Base-by-base conservation (phyloP, 35 echinoderm and acorn worm species). In the Lytechinus variegatus region DNA sequence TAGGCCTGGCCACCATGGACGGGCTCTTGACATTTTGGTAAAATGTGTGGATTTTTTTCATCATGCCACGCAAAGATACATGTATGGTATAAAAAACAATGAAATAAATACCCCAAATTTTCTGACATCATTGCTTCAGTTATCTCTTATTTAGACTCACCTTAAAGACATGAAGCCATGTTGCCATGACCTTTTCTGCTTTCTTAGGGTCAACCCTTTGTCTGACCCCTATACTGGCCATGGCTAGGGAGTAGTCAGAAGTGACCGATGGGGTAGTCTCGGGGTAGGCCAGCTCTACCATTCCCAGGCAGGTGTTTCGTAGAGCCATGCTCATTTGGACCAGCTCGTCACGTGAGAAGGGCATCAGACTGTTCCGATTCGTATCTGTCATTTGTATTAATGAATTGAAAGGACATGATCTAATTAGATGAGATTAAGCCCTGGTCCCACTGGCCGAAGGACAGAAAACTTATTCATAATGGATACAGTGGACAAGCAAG, bases 241-340 rank as follows among this genome's bases (percentile, higher is more conserved):
- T 96, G 14, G 97, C 98, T 88, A 94, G 58, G 24, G 61, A 94
- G 95, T 99, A 99, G 56, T 99, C 96, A 33, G 97, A 96, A 28
- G 96, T 97, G 53, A 97, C 95, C 14, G 87, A 54, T 2, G 97
- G 96, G 54, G 95, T 95, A 10, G 96, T 97, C 56, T 99, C 98
- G 9, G 98, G 98, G 86, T 97, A 95, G 51, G 98, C 98, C 55
- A 95, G 92, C 89, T 99, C 96, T 12, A 99, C 96, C 97, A 99
- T 99, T 28, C 98, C 98, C 4, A 99, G 92, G 71, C 98, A 99
- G 10, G 98, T 97, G 86, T 99, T 97, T 9, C 96, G 94, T 91
- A 99, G 92, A 5, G 94, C 55, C 56, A 96, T n/a, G 95, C 98
- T 99, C 93, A 99, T 96, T 4, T 95, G 92, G 5, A 97, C 97